Evolutionary conservation across 2,888 invertebrate species (phyloP).

Genomic region (Lasioglossum oenotherae): DNA sequence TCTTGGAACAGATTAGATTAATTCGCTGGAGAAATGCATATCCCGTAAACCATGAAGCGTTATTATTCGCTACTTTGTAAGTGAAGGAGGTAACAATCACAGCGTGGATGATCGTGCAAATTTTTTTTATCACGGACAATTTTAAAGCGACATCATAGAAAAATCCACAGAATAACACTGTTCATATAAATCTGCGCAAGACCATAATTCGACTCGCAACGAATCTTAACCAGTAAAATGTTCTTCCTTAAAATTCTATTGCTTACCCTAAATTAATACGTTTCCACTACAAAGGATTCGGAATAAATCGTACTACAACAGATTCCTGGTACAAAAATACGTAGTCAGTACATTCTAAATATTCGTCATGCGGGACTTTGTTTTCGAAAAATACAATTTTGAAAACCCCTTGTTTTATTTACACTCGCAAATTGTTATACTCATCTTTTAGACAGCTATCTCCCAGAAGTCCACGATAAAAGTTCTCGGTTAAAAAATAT

Average conservation of each 20-base stretch:
- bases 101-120: background rate
- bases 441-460: background rate
- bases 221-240: background rate
- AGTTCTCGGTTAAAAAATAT: background rate
- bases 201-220: background rate
- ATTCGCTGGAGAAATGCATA: background rate
- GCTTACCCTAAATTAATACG: constrained; percentile 43
- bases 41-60: background rate
- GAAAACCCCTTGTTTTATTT: background rate
- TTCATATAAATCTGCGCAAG: background rate
- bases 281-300: background rate
- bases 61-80: background rate
- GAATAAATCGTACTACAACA: background rate
- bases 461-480: background rate
- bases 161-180: background rate
- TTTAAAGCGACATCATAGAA: background rate
- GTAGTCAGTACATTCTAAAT: background rate
- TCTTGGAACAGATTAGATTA: constrained; percentile 45
- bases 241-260: background rate
- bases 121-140: background rate
- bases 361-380: background rate
- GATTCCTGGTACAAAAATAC: background rate
- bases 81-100: background rate
- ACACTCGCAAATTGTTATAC: background rate
- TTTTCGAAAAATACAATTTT: background rate